Percentiles rank a stretch among this genome's conserved stretches.
Conservation (phyloP, 2,888 invertebrate species). For the Hypercompe scribonia region DNA sequence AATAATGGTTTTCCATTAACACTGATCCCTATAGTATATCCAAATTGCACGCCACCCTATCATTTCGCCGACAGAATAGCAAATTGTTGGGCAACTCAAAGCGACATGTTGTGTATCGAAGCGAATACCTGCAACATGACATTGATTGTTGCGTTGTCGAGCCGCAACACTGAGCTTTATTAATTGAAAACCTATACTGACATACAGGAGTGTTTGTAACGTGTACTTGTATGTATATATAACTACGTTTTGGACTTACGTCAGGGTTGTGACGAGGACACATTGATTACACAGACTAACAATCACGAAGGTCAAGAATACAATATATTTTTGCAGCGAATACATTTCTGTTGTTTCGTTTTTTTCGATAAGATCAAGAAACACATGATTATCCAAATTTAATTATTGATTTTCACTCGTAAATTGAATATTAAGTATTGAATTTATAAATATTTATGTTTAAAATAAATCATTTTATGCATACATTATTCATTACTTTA, state of each 20-base stretch:
- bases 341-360: too few relatives aligned
- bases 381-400: too few relatives aligned
- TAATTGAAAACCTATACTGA: constrained; percentile 49
- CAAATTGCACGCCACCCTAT: constrained; percentile 17
- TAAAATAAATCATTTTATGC: not conserved
- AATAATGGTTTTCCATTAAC: constrained; percentile 4
- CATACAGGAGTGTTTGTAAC: not conserved
- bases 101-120: constrained; percentile 32
- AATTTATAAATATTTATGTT: too few relatives aligned
- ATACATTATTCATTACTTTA: not conserved
- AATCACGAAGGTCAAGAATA: not conserved
- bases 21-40: constrained; percentile 8
- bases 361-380: too few relatives aligned
- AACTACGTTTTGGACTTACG: not conserved
- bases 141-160: constrained; percentile 44
- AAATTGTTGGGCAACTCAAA: constrained; percentile 40
- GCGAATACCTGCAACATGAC: constrained; percentile 38
- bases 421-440: too few relatives aligned
- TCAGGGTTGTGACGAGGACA: not conserved
- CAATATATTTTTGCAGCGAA: too few relatives aligned
- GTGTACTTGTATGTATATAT: not conserved
- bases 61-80: constrained; percentile 28
- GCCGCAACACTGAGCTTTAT: constrained; percentile 44
- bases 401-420: not conserved
- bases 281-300: not conserved